Evolutionary conservation across 35 echinoderm and acorn worm genomes (phyloP).

Genomic region (Chiridota heheva): DNA sequence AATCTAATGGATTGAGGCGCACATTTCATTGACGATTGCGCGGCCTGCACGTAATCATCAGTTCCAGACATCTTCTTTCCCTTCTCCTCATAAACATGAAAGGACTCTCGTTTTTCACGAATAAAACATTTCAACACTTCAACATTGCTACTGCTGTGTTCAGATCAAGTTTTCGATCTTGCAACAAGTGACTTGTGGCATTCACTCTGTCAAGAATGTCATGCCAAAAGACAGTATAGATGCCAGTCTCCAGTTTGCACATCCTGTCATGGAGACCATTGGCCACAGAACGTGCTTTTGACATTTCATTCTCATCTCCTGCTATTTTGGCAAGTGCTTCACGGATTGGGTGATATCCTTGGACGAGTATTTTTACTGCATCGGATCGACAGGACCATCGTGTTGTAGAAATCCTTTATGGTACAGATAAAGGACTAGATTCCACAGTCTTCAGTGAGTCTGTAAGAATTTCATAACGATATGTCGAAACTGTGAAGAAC

Average conservation of each 20-base stretch:
- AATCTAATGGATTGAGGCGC: neutral
- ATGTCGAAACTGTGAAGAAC: neutral
- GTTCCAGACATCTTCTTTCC: conserved; percentile 11
- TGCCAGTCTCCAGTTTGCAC: conserved; percentile 1
- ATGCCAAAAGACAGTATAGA: neutral
- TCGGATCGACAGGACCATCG: neutral
- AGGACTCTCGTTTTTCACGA: neutral
- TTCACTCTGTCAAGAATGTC: neutral
- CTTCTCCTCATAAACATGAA: neutral
- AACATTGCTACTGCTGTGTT: conserved; percentile 11
- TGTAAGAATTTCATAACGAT: conserved; percentile 4
- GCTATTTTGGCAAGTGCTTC: neutral
- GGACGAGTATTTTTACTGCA: neutral
- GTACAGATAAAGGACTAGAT: too few relatives aligned
- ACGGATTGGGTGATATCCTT: neutral
- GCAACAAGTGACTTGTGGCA: neutral
- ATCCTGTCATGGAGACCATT: neutral
- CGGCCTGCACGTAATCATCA: neutral
- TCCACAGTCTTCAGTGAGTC: neutral
- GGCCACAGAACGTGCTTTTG: neutral
- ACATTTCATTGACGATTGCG: conserved; percentile 5
- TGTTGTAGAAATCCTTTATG: neutral
- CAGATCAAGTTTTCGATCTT: neutral
- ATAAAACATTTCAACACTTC: neutral
- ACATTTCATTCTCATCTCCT: neutral